Evolutionary conservation across 2,888 invertebrate genomes (phyloP).

Genomic region (Oeneis ivallda): DNA sequence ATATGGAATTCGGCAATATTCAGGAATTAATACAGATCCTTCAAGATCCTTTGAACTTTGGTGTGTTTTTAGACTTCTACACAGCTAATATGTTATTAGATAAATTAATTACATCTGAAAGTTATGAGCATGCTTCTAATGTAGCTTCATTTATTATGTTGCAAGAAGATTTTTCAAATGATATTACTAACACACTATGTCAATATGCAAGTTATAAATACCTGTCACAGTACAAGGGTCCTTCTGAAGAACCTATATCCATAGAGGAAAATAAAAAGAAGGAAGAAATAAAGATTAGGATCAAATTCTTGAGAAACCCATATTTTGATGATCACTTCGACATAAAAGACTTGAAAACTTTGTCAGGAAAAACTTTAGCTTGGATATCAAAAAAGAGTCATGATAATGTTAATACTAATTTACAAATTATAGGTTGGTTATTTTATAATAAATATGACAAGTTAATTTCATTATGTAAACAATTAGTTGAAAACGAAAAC

Average conservation of each 20-base stretch:
- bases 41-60: slow-evolving; percentile 92
- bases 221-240: slow-evolving; percentile 64
- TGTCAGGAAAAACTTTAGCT: slow-evolving; percentile 92
- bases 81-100: slow-evolving; percentile 91
- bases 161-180: slow-evolving; percentile 91
- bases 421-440: slow-evolving; percentile 84
- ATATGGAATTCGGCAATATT: slow-evolving; percentile 77
- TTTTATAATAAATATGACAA: slow-evolving; percentile 85
- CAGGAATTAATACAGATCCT: slow-evolving; percentile 87
- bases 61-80: slow-evolving; percentile 93
- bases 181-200: slow-evolving; percentile 85
- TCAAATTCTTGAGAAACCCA: slow-evolving; percentile 89
- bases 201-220: slow-evolving; percentile 89
- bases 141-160: slow-evolving; percentile 91
- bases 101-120: slow-evolving; percentile 85
- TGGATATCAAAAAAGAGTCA: slow-evolving; percentile 79
- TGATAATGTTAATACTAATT: slow-evolving; percentile 78
- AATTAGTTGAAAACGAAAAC: slow-evolving; percentile 47
- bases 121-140: slow-evolving; percentile 87
- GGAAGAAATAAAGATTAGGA: slow-evolving; percentile 87
- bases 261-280: slow-evolving; percentile 56
- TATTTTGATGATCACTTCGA: slow-evolving; percentile 96
- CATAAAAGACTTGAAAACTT: slow-evolving; percentile 84
- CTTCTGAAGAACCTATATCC: slow-evolving; percentile 42
- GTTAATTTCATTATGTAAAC: slow-evolving; percentile 51